phyloP scores from a whole-genome alignment of 2,888 invertebrate genomes.

The Agrilus cyanescens region DNA sequence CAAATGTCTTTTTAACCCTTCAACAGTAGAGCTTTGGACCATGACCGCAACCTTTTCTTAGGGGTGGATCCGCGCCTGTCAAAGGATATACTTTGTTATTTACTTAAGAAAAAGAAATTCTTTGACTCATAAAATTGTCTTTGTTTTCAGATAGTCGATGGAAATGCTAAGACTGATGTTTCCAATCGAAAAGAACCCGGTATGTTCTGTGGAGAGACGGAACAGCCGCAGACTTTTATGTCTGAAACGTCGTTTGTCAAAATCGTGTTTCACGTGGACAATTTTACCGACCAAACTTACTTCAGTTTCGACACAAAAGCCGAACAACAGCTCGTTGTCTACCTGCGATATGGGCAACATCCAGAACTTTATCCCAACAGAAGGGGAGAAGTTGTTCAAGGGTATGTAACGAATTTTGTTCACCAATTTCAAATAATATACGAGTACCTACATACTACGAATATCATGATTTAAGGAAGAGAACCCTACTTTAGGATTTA shows the following conservation, averaged over 20 bases:
- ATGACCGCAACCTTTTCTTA: too few species aligned
- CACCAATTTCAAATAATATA: neutral
- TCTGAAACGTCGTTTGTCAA: slow-evolving; percentile 90
- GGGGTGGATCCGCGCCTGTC: too few species aligned
- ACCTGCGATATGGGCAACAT: slow-evolving; percentile 84
- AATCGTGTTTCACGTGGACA: slow-evolving; percentile 82
- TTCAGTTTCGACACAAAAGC: slow-evolving; percentile 78
- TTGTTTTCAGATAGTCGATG: slow-evolving; percentile 70
- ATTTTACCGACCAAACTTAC: slow-evolving; percentile 86
- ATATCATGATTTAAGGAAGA: too few species aligned
- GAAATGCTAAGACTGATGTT: slow-evolving; percentile 80
- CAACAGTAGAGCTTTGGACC: too few species aligned
- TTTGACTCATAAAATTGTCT: neutral
- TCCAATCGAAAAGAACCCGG: slow-evolving; percentile 82
- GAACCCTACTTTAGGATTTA: too few species aligned
- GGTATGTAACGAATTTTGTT: slow-evolving; percentile 41
- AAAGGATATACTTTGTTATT: too few species aligned
- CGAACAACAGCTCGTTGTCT: slow-evolving; percentile 84
- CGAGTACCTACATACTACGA: too few species aligned
- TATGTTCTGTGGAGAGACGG: slow-evolving; percentile 86
- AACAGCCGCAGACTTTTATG: slow-evolving; percentile 88
- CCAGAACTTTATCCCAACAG: slow-evolving; percentile 86
- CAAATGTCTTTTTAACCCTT: too few species aligned
- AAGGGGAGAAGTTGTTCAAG: slow-evolving; percentile 76
- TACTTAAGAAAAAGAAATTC: neutral